These are phyloP conservation scores for Merops nubicus DNA, from an alignment of 2,113 vertebrate genomes.

Conservation along the genomic window DNA sequence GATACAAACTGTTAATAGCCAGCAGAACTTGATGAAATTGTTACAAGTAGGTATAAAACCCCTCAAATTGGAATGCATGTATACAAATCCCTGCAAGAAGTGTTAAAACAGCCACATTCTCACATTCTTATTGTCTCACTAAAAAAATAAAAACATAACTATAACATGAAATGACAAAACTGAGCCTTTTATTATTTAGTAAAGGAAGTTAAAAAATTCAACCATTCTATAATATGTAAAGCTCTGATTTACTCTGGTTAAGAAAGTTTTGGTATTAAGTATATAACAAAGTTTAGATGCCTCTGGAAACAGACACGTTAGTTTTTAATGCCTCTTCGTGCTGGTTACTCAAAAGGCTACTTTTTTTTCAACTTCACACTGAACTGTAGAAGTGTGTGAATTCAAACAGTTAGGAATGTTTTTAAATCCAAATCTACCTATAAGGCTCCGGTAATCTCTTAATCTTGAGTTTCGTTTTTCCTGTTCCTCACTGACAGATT, in stretches of 20 bases:
- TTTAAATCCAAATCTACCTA: constrained; percentile 80
- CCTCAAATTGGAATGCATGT: background rate
- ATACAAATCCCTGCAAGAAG: background rate
- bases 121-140: background rate
- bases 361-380: background rate
- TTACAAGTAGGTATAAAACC: background rate
- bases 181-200: background rate
- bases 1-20: background rate
- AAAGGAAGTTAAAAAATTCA: background rate
- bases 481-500: constrained; percentile 94
- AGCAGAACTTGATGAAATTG: background rate
- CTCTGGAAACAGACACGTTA: background rate
- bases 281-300: background rate
- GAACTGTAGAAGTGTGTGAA: background rate
- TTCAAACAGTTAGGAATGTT: background rate
- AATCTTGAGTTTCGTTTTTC: constrained; percentile 93
- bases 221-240: background rate
- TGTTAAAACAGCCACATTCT: background rate
- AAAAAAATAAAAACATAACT: too few species aligned
- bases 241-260: background rate
- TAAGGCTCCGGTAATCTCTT: constrained; percentile 93
- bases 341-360: background rate
- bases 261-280: background rate
- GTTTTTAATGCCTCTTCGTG: background rate
- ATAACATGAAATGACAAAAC: too few species aligned